These are phyloP conservation scores for Nephrotoma appendiculata DNA, from an alignment of 2,888 invertebrate species.

Conservation along the genomic window DNA sequence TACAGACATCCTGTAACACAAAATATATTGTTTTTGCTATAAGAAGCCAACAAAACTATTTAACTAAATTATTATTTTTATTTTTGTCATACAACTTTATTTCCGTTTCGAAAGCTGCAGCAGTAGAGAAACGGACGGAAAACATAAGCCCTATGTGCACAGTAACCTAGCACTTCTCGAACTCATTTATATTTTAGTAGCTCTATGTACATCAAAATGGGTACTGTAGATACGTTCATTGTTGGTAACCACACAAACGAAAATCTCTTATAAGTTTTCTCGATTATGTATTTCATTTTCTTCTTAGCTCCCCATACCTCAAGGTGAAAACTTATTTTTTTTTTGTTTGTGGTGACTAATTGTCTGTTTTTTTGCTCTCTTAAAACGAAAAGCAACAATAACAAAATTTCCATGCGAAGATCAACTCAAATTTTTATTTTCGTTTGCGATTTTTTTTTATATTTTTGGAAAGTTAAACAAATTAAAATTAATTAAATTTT, in stretches of 20 bases:
- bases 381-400: not conserved
- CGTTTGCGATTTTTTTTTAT: not conserved
- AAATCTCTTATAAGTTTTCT: not conserved
- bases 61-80: not conserved
- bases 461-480: not conserved
- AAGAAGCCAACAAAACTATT: not conserved
- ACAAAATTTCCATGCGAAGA: not conserved
- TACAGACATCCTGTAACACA: not conserved
- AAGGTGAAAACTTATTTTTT: not conserved
- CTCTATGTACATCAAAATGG: too few relatives aligned
- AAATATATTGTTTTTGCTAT: not conserved
- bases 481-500: not conserved
- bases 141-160: not conserved
- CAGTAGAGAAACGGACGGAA: not conserved
- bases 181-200: too few relatives aligned
- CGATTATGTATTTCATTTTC: not conserved
- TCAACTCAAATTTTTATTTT: not conserved
- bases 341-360: not conserved
- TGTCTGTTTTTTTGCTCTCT: not conserved
- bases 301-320: not conserved
- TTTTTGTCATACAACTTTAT: not conserved
- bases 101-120: not conserved
- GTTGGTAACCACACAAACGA: not conserved
- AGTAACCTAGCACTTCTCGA: too few relatives aligned
- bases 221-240: not conserved